Evolutionary conservation across 1,140 invertebrate genomes (phyloP), one percentile per base, ranked within the genome.

Genomic region (Drosophila guanche): DNA sequence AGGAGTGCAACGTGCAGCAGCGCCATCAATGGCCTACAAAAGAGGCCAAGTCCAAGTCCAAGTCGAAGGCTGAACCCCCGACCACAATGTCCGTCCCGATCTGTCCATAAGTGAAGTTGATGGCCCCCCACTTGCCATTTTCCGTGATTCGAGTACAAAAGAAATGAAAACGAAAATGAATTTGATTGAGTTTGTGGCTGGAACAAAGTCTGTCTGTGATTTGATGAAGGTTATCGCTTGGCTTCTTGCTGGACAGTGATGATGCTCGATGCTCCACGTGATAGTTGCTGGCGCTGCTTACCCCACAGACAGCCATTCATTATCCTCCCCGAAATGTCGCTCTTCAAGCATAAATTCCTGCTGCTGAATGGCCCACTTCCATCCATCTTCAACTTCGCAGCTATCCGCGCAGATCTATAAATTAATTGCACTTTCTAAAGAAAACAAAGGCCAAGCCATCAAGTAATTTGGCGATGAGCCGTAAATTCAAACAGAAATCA

Each of bases 391-490:
- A 27, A 37, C 12, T 8, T 43, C 61, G 48, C 57, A 61, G 57
- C 61, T 27, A 65, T 48, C 33, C 12, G 4, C 12, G 4, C 22
- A 48, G 62, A 68, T 48, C 41, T 43, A 67, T 52, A 50, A 73
- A 73, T 83, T 83, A 75, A 68, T 68, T 68, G 65, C 75, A 78
- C 76, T 83, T 78, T 75, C 62, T 72, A 62, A 73, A 43, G 40
- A 40, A 76, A 71, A 70, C 25, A 66, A 63, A 63, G 33, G 33
- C 33, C 5, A 22, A 7, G 16, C 16, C 0, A 78, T 83, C 76
- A 61, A 76, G 80, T 68, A 68, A 68, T 68, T 68, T 68, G 40
- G 62, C 50, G 51, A 73, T 52, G 40, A 70, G 66, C 47, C 58
- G 51, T 73, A 52, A 73, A 73, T 56, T 73, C 52, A 33, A 46